Evolutionary conservation across 1,140 invertebrate species (phyloP), one percentile per base, ranked within the genome.

Genomic region (Zelostemma sp.): DNA sequence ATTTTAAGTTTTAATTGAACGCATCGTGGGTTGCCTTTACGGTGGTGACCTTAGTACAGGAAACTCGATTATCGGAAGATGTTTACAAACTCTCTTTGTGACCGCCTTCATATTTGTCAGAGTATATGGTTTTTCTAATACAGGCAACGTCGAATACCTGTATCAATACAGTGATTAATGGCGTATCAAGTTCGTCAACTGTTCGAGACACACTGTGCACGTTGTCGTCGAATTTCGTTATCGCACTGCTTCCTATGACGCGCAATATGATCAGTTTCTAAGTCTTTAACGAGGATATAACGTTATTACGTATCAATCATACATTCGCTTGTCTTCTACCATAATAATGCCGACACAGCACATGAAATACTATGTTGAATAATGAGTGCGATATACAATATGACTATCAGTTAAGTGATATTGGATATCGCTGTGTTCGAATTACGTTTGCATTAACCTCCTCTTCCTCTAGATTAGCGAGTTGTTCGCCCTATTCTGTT

Each of bases 1-100:
- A 82, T 83, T 82, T 78, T 72, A 82, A 82, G 76, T 83, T 80
- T 81, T 81, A 81, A 81, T 82, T 74, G 75, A 80, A 76, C 70
- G 55, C 73, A 79, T 79, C 58, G 62, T 65, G 68, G 63, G 54
- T 51, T 54, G 75, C 72, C 76, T 79, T 81, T 77, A 79, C 74
- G 63, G 61, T 60, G 62, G 53, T 74, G 75, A 76, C 73, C 77
- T 78, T 77, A 58, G 48, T 67, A 54, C 46, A 18, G 28, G 47
- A 25, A 55, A 40, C 60, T 77, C 69, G 74, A 78, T 78, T 77
- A 80, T 80, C 68, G 74, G 65, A 51, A 65, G 68, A 80, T 81
- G 65, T 79, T 79, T 48, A 43, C 62, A 60, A 73, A 65, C 65
- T 64, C 60, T 65, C 61, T 69, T 68, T 66, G 59, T 54, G 33